phyloP scores from a whole-genome alignment of 2,113 vertebrate species.

The Scolopax mira region DNA sequence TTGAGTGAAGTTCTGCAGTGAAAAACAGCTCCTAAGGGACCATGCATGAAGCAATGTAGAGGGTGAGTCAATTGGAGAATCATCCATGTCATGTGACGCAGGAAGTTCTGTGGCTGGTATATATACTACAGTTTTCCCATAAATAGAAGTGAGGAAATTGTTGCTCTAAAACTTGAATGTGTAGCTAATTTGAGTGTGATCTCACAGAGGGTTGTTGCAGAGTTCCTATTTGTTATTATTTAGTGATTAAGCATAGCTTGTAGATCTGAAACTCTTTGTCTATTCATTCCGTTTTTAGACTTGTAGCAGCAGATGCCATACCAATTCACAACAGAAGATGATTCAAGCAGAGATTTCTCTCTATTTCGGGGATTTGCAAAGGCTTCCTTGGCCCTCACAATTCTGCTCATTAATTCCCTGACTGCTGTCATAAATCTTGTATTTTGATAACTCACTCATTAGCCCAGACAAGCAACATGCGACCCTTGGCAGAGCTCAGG shows the following conservation, averaged over 20 bases:
- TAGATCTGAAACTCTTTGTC: slow-evolving; percentile 54
- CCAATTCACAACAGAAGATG: slow-evolving; percentile 3
- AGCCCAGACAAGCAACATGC: background rate
- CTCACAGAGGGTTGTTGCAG: background rate
- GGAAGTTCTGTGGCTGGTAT: slow-evolving; percentile 18
- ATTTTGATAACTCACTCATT: slow-evolving; percentile 49
- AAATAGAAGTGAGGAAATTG: slow-evolving; percentile 63
- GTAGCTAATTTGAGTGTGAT: slow-evolving; percentile 42
- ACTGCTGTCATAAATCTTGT: background rate
- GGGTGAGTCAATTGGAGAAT: slow-evolving; percentile 53
- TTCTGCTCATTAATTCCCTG: slow-evolving; percentile 31
- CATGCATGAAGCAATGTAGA: slow-evolving; percentile 11
- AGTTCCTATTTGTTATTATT: slow-evolving; percentile 56
- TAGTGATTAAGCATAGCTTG: slow-evolving; percentile 39
- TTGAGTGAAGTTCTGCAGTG: background rate
- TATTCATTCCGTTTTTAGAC: slow-evolving; percentile 43
- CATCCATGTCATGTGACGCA: background rate
- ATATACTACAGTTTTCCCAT: slow-evolving; percentile 42
- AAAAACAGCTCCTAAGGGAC: background rate
- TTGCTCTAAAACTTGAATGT: slow-evolving; percentile 53
- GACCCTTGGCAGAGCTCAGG: background rate
- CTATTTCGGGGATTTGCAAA: slow-evolving; percentile 19
- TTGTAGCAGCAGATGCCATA: slow-evolving; percentile 35
- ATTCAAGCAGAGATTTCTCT: slow-evolving; percentile 32
- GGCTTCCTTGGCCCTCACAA: slow-evolving; percentile 15